Conservation (phyloP, 1,140 invertebrate genomes). For the Drosophila grimshawi region DNA sequence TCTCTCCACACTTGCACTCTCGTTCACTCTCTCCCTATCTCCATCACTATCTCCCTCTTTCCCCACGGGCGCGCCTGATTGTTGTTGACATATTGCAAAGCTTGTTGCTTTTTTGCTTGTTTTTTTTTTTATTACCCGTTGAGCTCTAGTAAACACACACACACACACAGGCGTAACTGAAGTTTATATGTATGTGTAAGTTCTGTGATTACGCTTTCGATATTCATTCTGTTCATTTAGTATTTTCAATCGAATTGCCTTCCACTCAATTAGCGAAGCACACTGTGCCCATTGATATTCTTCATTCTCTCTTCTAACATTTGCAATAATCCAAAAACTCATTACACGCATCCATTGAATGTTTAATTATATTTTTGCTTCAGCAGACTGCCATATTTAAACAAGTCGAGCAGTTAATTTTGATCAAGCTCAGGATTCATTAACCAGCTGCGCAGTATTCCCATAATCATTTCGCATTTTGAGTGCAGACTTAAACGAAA, state of each 20-base stretch:
- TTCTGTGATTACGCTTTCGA: conserved; percentile 2
- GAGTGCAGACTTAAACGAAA: not conserved
- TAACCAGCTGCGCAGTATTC: not conserved
- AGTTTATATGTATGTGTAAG: not conserved
- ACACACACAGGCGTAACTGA: not conserved
- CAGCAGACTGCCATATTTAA: not conserved
- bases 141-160: conserved; percentile 27
- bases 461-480: not conserved
- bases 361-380: too few relatives aligned
- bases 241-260: not conserved
- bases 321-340: not conserved
- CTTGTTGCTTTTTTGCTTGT: conserved; percentile 28
- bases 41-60: conserved; percentile 2
- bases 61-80: not conserved
- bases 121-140: conserved; percentile 27
- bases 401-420: too few relatives aligned
- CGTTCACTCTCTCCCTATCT: conserved; percentile 11
- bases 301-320: too few relatives aligned
- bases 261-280: not conserved
- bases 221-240: conserved; percentile 4
- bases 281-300: not conserved
- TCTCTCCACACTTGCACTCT: conserved; percentile 13
- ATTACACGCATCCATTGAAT: not conserved
- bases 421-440: not conserved
- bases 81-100: conserved; percentile 51